These are phyloP conservation scores for Tiphia femorata DNA, from an alignment of 2,888 invertebrate species.

Conservation along the genomic window DNA sequence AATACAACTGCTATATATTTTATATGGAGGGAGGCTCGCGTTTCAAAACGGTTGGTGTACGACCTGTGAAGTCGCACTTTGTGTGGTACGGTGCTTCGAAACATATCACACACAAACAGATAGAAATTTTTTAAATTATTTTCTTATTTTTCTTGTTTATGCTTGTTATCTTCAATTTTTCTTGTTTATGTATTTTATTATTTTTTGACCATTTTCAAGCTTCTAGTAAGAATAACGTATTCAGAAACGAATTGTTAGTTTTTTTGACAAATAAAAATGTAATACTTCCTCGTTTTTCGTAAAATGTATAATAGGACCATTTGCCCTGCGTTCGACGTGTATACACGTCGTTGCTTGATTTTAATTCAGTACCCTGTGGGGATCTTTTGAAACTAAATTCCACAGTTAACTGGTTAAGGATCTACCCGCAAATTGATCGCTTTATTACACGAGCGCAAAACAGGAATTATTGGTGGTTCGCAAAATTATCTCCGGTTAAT, in stretches of 20 bases:
- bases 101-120: background rate
- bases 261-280: background rate
- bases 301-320: slow-evolving; percentile 5
- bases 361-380: slow-evolving; percentile 1
- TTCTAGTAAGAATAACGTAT: no score
- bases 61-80: background rate
- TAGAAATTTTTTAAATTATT: background rate
- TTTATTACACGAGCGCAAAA: no score
- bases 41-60: background rate
- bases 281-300: slow-evolving; percentile 1
- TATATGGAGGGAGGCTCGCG: no score
- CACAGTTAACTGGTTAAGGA: no score
- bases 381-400: slow-evolving; percentile 6
- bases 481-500: no score
- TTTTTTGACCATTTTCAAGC: no score
- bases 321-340: slow-evolving; percentile 7
- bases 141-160: no score
- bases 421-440: no score
- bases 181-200: no score
- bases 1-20: no score
- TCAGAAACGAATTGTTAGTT: slow-evolving; percentile 1
- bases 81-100: background rate
- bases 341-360: slow-evolving; percentile 9
- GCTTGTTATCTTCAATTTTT: no score
- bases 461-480: no score